A percentile compares a stretch with the other conserved stretches of the same genome.
phyloP scores from a whole-genome alignment of 1,140 invertebrate genomes.

The Macrostomum lignano region DNA sequence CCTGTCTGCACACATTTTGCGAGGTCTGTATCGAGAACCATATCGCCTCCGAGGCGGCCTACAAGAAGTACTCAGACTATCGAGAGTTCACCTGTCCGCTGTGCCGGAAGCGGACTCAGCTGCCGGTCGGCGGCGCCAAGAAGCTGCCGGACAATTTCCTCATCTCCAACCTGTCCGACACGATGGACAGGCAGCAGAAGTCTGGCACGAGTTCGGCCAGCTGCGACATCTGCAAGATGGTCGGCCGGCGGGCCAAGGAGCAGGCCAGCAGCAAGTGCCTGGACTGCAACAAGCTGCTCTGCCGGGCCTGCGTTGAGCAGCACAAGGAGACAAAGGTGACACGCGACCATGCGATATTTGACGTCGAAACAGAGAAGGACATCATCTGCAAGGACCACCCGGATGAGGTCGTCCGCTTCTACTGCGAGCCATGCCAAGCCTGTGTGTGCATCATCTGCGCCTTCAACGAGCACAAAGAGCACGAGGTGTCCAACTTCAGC shows the following conservation, averaged over 20 bases:
- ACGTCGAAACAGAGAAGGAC: conserved; percentile 28
- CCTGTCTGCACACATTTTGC: conserved; percentile 71
- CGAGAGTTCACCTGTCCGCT: conserved; percentile 28
- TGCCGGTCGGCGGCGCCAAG: conserved; percentile 27
- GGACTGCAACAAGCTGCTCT: conserved; percentile 28
- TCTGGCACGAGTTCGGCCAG: conserved; percentile 14
- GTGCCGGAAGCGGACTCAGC: conserved; percentile 26
- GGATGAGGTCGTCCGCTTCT: conserved; percentile 26
- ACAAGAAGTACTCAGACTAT: conserved; percentile 25
- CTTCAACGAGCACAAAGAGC: conserved; percentile 28
- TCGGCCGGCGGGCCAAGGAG: conserved; percentile 20
- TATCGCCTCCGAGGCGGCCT: conserved; percentile 3
- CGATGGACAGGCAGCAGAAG: conserved; percentile 18
- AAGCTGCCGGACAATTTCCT: conserved; percentile 29
- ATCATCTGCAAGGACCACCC: conserved; percentile 28
- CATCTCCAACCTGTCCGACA: conserved; percentile 24
- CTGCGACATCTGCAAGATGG: conserved; percentile 27
- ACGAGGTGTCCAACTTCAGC: conserved; percentile 25
- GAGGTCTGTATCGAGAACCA: conserved; percentile 38
- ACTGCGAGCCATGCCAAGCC: conserved; percentile 26
- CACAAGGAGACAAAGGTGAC: conserved; percentile 25
- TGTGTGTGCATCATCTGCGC: conserved; percentile 29
- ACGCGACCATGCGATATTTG: conserved; percentile 25
- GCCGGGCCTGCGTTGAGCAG: conserved; percentile 22
- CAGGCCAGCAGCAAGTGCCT: conserved; percentile 25